Evolutionary conservation across 2,888 invertebrate genomes (phyloP), one percentile per base, ranked within the genome.

Genomic region (Leptopterna dolabrata): DNA sequence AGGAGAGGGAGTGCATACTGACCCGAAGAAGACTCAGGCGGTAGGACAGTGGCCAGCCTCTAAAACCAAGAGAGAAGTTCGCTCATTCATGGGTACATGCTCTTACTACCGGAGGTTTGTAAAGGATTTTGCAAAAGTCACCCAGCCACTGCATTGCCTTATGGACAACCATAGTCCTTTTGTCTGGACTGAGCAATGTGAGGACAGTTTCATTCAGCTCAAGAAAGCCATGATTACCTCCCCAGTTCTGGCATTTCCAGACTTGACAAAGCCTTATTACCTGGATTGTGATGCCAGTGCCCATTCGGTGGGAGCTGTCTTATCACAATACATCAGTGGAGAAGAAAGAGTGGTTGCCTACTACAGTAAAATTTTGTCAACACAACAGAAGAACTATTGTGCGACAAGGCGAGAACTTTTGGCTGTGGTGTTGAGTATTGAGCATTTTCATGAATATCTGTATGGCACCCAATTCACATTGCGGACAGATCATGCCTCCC

Each of bases 91-190:
- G 45, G 78, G 76, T 0, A 86, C 90, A 19, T 90, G 90, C 80
- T 88, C 88, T 0, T 91, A 90, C 87, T 90, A 91, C 86, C 71
- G 89, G 14, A 29, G 88, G 27, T 89, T 90, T 81, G 90, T 90
- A 11, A 13, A 29, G 76, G 36, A 76, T 29, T 76, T 76, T 36
- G 29, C 76, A 13, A 30, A 76, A 76, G 24, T 76, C 2, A 47
- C 86, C 13, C n/a, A n/a, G n/a, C n/a, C n/a, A n/a, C n/a, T n/a
- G n/a, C n/a, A n/a, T n/a, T n/a, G n/a, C n/a, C n/a, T n/a, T n/a
- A n/a, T n/a, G n/a, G n/a, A n/a, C n/a, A n/a, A n/a, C n/a, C n/a
- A n/a, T n/a, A n/a, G 13, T 24, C 41, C 84, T 11, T 76, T 45
- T 71, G 16, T 19, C n/a, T 24, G 27, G 47, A 47, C 13, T 47